A percentile compares a stretch with the other conserved stretches of the same genome.
phyloP scores from a whole-genome alignment of 2,113 vertebrate species.

The Dasyprocta punctata region DNA sequence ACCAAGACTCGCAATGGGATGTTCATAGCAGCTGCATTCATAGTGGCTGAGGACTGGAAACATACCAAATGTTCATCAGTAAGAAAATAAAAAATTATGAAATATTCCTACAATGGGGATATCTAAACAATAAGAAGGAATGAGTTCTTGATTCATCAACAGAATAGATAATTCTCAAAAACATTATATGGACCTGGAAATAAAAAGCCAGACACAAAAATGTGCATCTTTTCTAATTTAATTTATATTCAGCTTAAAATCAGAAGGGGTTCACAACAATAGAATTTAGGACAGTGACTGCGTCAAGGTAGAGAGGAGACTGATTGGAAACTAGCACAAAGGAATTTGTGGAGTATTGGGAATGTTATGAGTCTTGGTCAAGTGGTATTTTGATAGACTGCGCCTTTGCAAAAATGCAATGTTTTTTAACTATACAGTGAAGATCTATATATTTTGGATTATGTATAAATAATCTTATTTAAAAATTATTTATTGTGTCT shows the following conservation, averaged over 20 bases:
- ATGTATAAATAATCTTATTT: neutral
- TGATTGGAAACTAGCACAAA: neutral
- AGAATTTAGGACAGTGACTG: neutral
- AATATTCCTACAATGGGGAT: neutral
- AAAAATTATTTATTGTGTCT: constrained; percentile 3
- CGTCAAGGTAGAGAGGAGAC: neutral
- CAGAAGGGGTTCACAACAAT: neutral
- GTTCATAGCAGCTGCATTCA: neutral
- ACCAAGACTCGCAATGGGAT: neutral
- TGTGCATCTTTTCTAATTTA: neutral
- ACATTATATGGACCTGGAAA: neutral
- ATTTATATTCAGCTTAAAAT: neutral
- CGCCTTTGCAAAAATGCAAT: neutral
- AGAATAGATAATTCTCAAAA: neutral
- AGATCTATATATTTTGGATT: neutral
- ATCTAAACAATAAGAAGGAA: neutral
- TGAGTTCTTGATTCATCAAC: neutral
- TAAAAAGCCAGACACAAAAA: neutral
- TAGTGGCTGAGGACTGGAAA: neutral
- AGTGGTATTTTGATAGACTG: neutral
- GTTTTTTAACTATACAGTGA: neutral
- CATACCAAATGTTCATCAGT: neutral
- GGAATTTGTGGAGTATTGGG: neutral
- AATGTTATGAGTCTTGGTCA: neutral
- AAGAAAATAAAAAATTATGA: neutral